Evolutionary conservation across 2,888 invertebrate species (phyloP).

Genomic region (Acleris emargana): DNA sequence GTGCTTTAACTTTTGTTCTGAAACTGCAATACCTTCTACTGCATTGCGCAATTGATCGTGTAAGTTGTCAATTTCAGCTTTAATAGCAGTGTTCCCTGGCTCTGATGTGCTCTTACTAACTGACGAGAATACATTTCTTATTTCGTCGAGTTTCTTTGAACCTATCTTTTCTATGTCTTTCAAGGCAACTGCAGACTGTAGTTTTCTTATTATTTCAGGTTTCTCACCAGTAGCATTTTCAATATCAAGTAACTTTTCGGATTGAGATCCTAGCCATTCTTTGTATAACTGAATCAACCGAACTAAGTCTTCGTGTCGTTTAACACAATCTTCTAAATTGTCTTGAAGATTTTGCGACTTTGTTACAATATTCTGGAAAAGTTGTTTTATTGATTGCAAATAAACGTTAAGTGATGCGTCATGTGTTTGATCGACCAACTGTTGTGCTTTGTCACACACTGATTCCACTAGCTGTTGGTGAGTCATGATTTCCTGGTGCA

Average conservation of each 20-base stretch:
- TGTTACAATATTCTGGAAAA: conserved; percentile 93
- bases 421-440: conserved; percentile 94
- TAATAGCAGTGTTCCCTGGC: conserved; percentile 89
- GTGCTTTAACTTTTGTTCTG: conserved; percentile 89
- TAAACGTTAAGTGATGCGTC: conserved; percentile 94
- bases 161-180: conserved; percentile 87
- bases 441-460: conserved; percentile 96
- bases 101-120: conserved; percentile 92
- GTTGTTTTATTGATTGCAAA: conserved; percentile 93
- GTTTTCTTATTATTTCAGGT: conserved; percentile 89
- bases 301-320: conserved; percentile 92
- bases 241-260: conserved; percentile 91
- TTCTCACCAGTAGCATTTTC: conserved; percentile 94
- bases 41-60: conserved; percentile 87
- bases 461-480: conserved; percentile 95
- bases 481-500: conserved; percentile 97
- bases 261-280: conserved; percentile 92
- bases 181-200: conserved; percentile 86
- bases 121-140: conserved; percentile 86
- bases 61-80: conserved; percentile 88
- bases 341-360: conserved; percentile 94
- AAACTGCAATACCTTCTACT: conserved; percentile 86
- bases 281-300: conserved; percentile 89
- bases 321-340: conserved; percentile 93
- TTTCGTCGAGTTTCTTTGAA: conserved; percentile 85